A percentile compares a stretch with the other conserved stretches of the same genome.
Evolutionary conservation across 2,113 vertebrate species (phyloP).

Genomic region (Coreoperca whiteheadi): DNA sequence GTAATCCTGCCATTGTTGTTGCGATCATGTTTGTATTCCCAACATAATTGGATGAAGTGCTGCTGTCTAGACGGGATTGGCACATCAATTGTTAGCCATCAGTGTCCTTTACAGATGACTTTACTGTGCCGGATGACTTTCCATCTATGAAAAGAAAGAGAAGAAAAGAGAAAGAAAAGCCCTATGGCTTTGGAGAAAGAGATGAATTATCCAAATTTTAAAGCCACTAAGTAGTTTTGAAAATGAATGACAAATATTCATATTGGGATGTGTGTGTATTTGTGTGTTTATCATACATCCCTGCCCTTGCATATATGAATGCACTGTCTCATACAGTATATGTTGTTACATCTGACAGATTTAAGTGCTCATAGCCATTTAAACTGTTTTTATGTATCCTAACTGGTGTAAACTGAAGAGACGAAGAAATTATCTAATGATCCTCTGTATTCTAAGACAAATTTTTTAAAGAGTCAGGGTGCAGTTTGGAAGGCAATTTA

Average conservation of each 20-base stretch:
- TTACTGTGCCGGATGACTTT: conserved; percentile 71
- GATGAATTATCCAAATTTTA: conserved; percentile 33
- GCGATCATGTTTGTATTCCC: conserved; percentile 84
- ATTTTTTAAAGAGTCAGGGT: conserved; percentile 22
- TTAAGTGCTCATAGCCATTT: not conserved
- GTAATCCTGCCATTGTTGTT: conserved; percentile 85
- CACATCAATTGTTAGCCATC: conserved; percentile 81
- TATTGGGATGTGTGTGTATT: not conserved
- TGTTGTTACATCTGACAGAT: not conserved
- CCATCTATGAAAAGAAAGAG: conserved; percentile 61
- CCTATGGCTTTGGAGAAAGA: conserved; percentile 19
- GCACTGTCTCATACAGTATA: not conserved
- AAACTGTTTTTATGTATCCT: not conserved
- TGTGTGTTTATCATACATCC: conserved; percentile 4
- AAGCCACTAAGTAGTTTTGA: conserved; percentile 15
- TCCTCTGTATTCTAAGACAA: conserved; percentile 3
- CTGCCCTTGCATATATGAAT: not conserved
- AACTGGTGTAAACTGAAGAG: conserved; percentile 6
- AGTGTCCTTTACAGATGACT: conserved; percentile 73
- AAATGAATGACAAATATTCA: conserved; percentile 9
- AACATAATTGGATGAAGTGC: conserved; percentile 83
- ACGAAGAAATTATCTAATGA: not conserved
- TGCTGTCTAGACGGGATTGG: conserved; percentile 79
- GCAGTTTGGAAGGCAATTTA: conserved; percentile 34
- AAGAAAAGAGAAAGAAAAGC: conserved; percentile 54